Evolutionary conservation across 2,888 invertebrate species (phyloP).

Genomic region (Cynaeus angustus): DNA sequence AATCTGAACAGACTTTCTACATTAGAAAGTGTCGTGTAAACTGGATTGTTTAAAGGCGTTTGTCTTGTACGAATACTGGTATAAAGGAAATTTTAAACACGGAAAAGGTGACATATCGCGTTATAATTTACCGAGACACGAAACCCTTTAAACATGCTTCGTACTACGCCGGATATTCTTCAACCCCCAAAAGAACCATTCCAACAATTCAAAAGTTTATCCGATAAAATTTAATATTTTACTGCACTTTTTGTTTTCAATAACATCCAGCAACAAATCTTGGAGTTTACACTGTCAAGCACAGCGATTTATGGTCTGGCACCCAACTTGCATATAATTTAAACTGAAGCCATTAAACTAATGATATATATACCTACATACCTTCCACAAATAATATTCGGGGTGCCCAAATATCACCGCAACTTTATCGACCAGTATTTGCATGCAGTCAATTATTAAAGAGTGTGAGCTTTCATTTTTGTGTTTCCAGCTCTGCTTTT

Average conservation of each 20-base stretch:
- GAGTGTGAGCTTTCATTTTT: neutral
- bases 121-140: neutral
- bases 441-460: slow-evolving; percentile 2
- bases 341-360: slow-evolving; percentile 17
- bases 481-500: neutral
- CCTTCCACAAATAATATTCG: slow-evolving; percentile 3
- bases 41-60: slow-evolving; percentile 8
- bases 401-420: neutral
- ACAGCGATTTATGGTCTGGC: slow-evolving; percentile 9
- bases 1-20: slow-evolving; percentile 13
- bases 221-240: too few relatives aligned
- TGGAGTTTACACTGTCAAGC: slow-evolving; percentile 9
- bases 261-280: slow-evolving; percentile 13
- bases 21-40: slow-evolving; percentile 24
- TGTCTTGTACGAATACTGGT: slow-evolving; percentile 7
- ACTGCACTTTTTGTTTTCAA: too few relatives aligned
- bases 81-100: slow-evolving; percentile 14
- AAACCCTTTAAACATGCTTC: too few relatives aligned
- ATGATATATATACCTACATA: slow-evolving; percentile 18
- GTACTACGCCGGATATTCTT: too few relatives aligned
- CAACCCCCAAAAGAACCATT: too few relatives aligned
- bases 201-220: too few relatives aligned
- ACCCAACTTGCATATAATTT: slow-evolving; percentile 20
- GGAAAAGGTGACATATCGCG: slow-evolving; percentile 1
- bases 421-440: neutral